A percentile compares a stretch with the other conserved stretches of the same genome.
These are phyloP conservation scores for Haliclona indistincta DNA, from an alignment of 37 sponge, comb jelly and placozoan genomes.

Conservation along the genomic window DNA sequence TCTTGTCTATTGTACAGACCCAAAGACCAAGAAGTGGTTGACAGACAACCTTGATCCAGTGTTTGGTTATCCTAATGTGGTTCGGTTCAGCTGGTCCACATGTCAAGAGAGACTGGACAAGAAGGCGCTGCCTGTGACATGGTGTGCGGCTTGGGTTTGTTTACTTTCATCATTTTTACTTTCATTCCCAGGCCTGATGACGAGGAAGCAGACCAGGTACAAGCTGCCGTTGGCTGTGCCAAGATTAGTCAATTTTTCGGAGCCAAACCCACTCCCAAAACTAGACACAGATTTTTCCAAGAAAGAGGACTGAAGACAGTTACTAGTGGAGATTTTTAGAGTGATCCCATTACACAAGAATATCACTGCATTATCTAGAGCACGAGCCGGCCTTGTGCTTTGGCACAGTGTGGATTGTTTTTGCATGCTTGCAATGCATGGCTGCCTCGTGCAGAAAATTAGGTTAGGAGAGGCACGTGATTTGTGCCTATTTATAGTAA, in stretches of 20 bases:
- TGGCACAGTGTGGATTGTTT: too few species aligned
- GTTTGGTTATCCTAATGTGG: slow-evolving; percentile 94
- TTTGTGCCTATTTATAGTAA: too few species aligned
- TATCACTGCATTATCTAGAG: too few species aligned
- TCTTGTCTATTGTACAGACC: slow-evolving; percentile 58
- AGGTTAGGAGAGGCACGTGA: too few species aligned
- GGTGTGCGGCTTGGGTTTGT: slow-evolving; percentile 59
- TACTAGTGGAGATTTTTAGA: too few species aligned
- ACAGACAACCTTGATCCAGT: slow-evolving; percentile 59
- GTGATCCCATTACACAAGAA: too few species aligned
- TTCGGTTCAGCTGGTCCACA: slow-evolving; percentile 98
- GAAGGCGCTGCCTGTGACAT: slow-evolving; percentile 63
- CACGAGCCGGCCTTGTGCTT: too few species aligned
- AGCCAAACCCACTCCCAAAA: slow-evolving; percentile 13
- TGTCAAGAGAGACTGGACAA: slow-evolving; percentile 67
- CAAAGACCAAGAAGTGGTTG: slow-evolving; percentile 92
- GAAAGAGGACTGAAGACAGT: slow-evolving; percentile 45
- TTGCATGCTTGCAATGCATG: too few species aligned
- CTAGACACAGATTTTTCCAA: slow-evolving; percentile 57
- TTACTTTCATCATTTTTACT: neutral
- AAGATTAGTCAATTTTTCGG: slow-evolving; percentile 61
- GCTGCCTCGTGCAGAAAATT: too few species aligned
- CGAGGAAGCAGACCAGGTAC: slow-evolving; percentile 24
- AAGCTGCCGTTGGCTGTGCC: slow-evolving; percentile 29
- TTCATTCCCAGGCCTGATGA: slow-evolving; percentile 60